Evolutionary conservation across 1,140 invertebrate species (phyloP), one percentile per base, ranked within the genome.

Genomic region (Solenopsis invicta): DNA sequence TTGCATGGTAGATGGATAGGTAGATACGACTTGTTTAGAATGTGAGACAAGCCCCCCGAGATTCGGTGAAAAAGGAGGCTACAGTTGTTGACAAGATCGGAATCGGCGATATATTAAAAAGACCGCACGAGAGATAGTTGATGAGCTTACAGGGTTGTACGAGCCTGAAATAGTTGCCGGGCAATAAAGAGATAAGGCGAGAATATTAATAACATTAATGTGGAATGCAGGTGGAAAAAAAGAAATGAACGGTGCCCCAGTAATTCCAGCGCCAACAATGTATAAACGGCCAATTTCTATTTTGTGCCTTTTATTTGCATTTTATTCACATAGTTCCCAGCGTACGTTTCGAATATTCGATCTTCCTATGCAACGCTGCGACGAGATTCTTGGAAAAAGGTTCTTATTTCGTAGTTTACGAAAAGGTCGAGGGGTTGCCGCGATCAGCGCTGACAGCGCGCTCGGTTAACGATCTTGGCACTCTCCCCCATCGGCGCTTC

Each of bases 11-110:
- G 80, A 84, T 84, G 41, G 41, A 84, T 84, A 84, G 29, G 13
- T 74, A 84, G 80, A 84, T 84, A 82, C 67, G 67, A 54, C 80
- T 74, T 82, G 80, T 82, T 82, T 74, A 74, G 54, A 74, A 84
- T 56, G 69, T 84, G 80, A 84, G 69, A 84, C 80, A 74, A 74
- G 54, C 54, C 80, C 24, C 69, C 24, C 69, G 69, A 84, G 80
- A 84, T 84, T 84, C 54, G 80, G 41, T 84, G 69, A 61, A 84
- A 61, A 74, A 84, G 41, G n/a, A 37, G 69, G 69, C 80, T 61
- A 84, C 69, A 75, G 69, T 52, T 71, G 80, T 84, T 61, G 69
- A 84, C 80, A 84, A 84, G 80, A 84, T 84, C 69, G 54, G 56
- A 16, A 61, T 84, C 69, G 80, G 24, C 54, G 69, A 84, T 84